Evolutionary conservation across 2,797 vertebrate genomes (phyloP).

Genomic region (Notolepis coatsorum): DNA sequence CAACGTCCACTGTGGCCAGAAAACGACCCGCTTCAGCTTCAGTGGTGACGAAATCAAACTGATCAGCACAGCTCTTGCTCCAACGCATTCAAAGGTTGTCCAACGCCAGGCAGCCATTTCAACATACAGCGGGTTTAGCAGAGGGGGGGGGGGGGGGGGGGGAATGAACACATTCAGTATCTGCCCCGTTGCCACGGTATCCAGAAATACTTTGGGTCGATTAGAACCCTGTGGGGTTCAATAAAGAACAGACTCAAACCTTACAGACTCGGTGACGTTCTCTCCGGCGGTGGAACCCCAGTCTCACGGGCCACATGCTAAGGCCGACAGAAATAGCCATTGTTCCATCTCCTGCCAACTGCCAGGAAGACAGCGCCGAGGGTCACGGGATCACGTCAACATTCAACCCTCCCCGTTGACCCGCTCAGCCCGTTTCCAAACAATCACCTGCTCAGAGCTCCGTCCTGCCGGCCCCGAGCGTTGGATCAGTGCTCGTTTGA

Average conservation of each 20-base stretch:
- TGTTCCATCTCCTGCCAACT: slow-evolving; percentile 24
- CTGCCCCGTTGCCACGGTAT: not conserved
- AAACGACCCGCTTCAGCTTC: not conserved
- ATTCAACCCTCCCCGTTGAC: slow-evolving; percentile 9
- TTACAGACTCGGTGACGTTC: slow-evolving; percentile 34
- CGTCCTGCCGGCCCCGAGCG: slow-evolving; percentile 6
- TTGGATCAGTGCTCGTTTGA: slow-evolving; percentile 38
- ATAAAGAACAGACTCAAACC: slow-evolving; percentile 34
- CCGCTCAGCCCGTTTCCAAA: slow-evolving; percentile 16
- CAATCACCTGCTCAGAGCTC: slow-evolving; percentile 23
- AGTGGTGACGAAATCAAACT: not conserved
- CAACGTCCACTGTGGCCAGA: not conserved
- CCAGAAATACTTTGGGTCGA: slow-evolving; percentile 18
- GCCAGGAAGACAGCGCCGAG: slow-evolving; percentile 19
- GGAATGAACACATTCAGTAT: not conserved
- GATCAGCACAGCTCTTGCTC: not conserved
- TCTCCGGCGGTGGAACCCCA: slow-evolving; percentile 9
- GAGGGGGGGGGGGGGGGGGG: too few relatives aligned
- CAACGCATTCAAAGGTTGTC: not conserved
- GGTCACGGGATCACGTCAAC: slow-evolving; percentile 36
- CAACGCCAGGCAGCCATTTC: not conserved
- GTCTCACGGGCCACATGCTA: slow-evolving; percentile 17
- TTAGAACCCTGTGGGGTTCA: slow-evolving; percentile 1
- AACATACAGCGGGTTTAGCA: too few relatives aligned
- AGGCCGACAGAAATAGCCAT: slow-evolving; percentile 39